Conservation (phyloP, 2,888 invertebrate genomes). For the Cistogaster globosa region DNA sequence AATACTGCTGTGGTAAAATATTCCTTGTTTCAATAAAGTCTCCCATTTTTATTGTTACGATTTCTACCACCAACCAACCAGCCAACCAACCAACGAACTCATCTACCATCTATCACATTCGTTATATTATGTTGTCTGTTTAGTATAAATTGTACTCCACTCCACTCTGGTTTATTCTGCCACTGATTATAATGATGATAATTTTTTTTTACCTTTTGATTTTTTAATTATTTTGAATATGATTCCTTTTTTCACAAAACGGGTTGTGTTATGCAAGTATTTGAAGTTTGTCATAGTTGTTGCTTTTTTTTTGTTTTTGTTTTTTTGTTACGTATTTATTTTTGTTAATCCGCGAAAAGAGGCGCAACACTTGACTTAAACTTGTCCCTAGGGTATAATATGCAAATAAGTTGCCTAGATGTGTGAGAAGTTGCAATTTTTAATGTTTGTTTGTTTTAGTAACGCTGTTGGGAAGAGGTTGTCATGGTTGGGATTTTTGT, state of each 20-base stretch:
- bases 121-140: conserved; percentile 1
- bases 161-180: conserved; percentile 2
- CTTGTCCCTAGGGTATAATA: conserved; percentile 49
- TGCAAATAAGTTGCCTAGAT: not conserved
- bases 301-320: conserved; percentile 12
- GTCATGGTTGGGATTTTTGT: conserved; percentile 5
- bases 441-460: not conserved
- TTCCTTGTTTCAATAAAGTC: conserved; percentile 35
- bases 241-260: conserved; percentile 27
- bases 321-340: not conserved
- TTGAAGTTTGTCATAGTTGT: conserved; percentile 33
- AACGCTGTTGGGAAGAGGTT: not conserved
- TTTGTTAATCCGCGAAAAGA: conserved; percentile 74
- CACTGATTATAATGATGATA: conserved; percentile 33
- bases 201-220: conserved; percentile 18
- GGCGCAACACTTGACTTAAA: conserved; percentile 72
- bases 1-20: conserved; percentile 5
- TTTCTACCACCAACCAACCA: conserved; percentile 10
- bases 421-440: not conserved
- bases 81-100: conserved; percentile 22
- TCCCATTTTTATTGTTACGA: conserved; percentile 37
- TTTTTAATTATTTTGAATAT: conserved; percentile 7
- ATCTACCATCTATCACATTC: conserved; percentile 10
- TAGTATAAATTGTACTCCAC: conserved; percentile 14
- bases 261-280: conserved; percentile 36